Base-by-base conservation (phyloP, 2,888 invertebrate species). In the Drosophila villosipedis region DNA sequence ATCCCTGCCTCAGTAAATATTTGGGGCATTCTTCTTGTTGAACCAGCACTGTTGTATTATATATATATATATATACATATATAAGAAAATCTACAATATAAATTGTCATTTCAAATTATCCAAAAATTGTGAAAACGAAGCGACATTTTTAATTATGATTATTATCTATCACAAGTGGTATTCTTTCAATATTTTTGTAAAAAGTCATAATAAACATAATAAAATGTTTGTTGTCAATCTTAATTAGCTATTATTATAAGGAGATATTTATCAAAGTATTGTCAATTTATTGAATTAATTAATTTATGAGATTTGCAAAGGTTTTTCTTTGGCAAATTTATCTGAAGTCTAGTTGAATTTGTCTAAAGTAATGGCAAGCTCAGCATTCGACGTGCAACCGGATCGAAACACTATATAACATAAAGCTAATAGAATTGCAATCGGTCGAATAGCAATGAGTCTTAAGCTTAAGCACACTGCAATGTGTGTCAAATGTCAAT, bases 31-130 rank as follows among this genome's bases (percentile, higher is more conserved):
- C 22, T 14, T 14, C 14, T 16, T 47, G 33, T 43, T 19, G 14
- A 54, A 14, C n/a, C 10, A 14, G 64, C 9, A 53, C 22, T 49
- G 0, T 39, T 39, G 5, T 12, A 14, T 28, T 28, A 19, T 37
- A 16, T 16, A 37, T 28, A 31, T 22, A 49, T 10, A 35, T 68
- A 52, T 30, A 53, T 54, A 53, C 39, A 22, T 58, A 25, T 25
- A 25, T 25, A 25, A 37, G 14, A n/a, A 35, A 43, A 19, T 31
- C 31, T 57, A 53, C 22, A 50, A 41, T 14, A 33, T 14, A 25
- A 43, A 39, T 41, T 57, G 16, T 55, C 39, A 69, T 22, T 19
- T 59, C 55, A 73, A 73, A 78, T 65, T 60, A 37, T 53, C 19
- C 14, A 41, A 43, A 22, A 60, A 52, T 50, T 39, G 35, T 67